Evolutionary conservation across 2,888 invertebrate genomes (phyloP), one percentile per base, ranked within the genome.

Genomic region (Tenthredo mesomela): DNA sequence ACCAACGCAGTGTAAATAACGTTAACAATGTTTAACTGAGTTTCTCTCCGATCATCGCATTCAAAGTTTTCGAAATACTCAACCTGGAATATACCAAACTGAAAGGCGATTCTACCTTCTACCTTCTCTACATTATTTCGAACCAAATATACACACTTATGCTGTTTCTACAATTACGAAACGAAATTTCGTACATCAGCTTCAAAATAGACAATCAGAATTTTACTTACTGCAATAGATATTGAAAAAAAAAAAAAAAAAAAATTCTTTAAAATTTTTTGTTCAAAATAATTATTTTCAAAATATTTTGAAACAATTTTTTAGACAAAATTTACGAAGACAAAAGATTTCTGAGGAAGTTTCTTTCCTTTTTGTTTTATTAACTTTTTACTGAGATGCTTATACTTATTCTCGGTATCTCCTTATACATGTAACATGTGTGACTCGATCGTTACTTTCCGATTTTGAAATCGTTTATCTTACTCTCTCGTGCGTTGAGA

Each of bases 391-490:
- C 12, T 15, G 4, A 47, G 12, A 4, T 47, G 47, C 15, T 3
- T 47, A 15, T 15, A 15, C 47, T 3, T 47, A 15, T 15, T 4
- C 61, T 10, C 61, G 21, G 1, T 61, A 0, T 61, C 7, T 70
- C 9, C 9, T 37, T 40, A n/a, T 18, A n/a, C 18, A 6, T 15
- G n/a, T 18, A 7, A n/a, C 18, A 6, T 15, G n/a, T 18, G 18
- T 40, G 12, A 47, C 47, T 47, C 21, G 29, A 37, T 71, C 40
- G 47, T 15, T 18, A 21, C 75, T 75, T 75, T 47, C 75, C 47
- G 75, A 1, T 47, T 75, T 75, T 47, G 25, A 75, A 47, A 25
- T 75, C 75, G 54, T 50, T 50, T n/a, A 54, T 77, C 54, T 77
- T 77, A 77, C 47, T 54, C 77, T 77, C 47, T 77, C 29, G 18